A percentile compares a stretch with the other conserved stretches of the same genome.
Conservation (phyloP, 2,888 invertebrate species). For the Asteroscopus sphinx region DNA sequence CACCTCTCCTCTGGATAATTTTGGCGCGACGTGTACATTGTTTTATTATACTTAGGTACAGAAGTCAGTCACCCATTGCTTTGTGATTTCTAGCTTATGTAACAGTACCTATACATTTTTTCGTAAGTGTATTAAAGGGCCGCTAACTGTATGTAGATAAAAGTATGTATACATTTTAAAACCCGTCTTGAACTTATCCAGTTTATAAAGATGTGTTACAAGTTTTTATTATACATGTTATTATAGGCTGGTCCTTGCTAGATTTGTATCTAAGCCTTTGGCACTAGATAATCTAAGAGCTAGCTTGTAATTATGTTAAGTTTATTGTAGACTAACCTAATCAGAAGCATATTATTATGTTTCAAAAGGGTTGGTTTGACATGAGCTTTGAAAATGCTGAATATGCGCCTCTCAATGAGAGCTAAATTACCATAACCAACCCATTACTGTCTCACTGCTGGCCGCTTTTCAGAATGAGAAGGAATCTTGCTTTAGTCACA, state of each 20-base stretch:
- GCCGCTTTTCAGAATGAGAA: too few species aligned
- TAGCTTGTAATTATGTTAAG: slow-evolving; percentile 31
- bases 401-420: too few species aligned
- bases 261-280: slow-evolving; percentile 40
- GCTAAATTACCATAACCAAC: too few species aligned
- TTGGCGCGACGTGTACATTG: too few species aligned
- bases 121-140: slow-evolving; percentile 4
- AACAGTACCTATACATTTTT: neutral
- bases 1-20: too few species aligned
- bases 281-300: slow-evolving; percentile 30
- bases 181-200: slow-evolving; percentile 37
- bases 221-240: slow-evolving; percentile 15
- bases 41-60: too few species aligned
- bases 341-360: slow-evolving; percentile 8
- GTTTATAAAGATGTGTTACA: slow-evolving; percentile 38
- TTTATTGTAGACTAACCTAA: neutral
- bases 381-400: neutral
- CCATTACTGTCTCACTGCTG: too few species aligned
- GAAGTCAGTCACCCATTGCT: too few species aligned
- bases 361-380: neutral
- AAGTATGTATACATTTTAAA: slow-evolving; percentile 34
- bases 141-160: slow-evolving; percentile 12
- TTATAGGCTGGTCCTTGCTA: slow-evolving; percentile 12
- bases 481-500: too few species aligned
- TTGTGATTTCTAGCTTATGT: too few species aligned